These are phyloP conservation scores for Catajapyx aquilonaris DNA, from an alignment of 1,140 invertebrate genomes.

Conservation along the genomic window DNA sequence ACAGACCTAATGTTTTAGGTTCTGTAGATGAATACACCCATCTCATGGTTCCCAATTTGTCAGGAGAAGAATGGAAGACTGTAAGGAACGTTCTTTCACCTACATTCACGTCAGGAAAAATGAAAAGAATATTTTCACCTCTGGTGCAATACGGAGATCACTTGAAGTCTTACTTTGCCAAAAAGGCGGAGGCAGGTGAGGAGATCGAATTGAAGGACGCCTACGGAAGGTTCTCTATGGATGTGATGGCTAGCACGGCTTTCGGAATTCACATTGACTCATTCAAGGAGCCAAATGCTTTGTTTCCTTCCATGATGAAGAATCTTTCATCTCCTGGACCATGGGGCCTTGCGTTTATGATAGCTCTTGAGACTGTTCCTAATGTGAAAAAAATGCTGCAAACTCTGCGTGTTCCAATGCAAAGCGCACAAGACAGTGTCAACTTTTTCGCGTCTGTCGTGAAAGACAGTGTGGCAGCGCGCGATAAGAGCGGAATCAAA, in stretches of 20 bases:
- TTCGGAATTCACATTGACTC: neutral
- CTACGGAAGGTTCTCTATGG: neutral
- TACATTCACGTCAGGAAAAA: conserved; percentile 7
- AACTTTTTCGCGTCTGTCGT: too few species aligned
- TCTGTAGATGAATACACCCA: neutral
- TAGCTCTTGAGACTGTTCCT: too few species aligned
- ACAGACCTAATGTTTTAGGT: neutral
- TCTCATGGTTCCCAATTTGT: conserved; percentile 4
- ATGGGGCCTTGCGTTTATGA: too few species aligned
- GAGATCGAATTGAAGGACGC: neutral
- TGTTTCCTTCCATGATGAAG: neutral
- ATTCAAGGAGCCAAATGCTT: neutral
- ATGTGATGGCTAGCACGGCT: neutral
- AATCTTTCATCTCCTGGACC: neutral
- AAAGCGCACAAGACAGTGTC: too few species aligned
- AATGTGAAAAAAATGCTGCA: too few species aligned
- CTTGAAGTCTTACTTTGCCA: neutral
- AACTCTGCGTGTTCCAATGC: too few species aligned
- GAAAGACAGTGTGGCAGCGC: too few species aligned
- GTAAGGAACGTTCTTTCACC: conserved; percentile 3
- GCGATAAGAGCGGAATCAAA: too few species aligned
- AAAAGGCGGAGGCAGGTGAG: neutral
- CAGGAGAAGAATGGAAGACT: conserved; percentile 7
- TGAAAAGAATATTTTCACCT: conserved; percentile 6
- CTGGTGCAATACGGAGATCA: neutral